Evolutionary conservation across 2,888 invertebrate species (phyloP), one percentile per base, ranked within the genome.

Genomic region (Netelia inedita): DNA sequence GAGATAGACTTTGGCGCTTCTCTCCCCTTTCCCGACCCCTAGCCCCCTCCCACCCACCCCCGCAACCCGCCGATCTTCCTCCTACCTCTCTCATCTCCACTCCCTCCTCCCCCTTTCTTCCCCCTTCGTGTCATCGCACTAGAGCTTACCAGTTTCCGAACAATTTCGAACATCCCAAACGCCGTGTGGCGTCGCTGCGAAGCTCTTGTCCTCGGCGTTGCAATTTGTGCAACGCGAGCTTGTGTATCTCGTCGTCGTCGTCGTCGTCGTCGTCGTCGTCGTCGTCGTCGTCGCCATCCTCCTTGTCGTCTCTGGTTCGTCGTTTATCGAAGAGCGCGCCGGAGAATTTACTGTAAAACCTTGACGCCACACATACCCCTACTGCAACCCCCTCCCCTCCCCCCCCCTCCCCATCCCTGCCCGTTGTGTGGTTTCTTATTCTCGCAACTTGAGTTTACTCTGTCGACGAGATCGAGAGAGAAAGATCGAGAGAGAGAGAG

Each of bases 91-190:
- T 43, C 43, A 53, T 35, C 74, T 35, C 50, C 41, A 5, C 35
- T 6, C 23, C 23, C 23, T 2, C 23, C 23, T 2, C 23, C 68
- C 63, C 28, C 63, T 53, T 59, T 35, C 23, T 10, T 59, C 10
- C 14, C 9, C 3, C 63, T 65, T 55, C 66, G 66, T 59, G 63
- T 59, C 63, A 61, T 59, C 71, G 41, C 9, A 53, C 19, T 23
- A 79, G 72, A 72, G 71, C 55, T 72, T 69, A 78, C 81, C 81
- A 78, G 81, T 81, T 81, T 73, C 84, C 84, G 68, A 81, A 84
- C 84, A 81, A 84, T 81, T 78, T 84, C 78, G 81, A 81, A 73
- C 72, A 84, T 84, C 78, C 84, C 19, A 53, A 69, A 72, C 59
- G 35, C 57, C 10, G 11, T 57, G 19, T 57, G 19, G 35, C 35